Conservation (phyloP, 1,140 invertebrate genomes). For the Tetranychus cinnabarinus region DNA sequence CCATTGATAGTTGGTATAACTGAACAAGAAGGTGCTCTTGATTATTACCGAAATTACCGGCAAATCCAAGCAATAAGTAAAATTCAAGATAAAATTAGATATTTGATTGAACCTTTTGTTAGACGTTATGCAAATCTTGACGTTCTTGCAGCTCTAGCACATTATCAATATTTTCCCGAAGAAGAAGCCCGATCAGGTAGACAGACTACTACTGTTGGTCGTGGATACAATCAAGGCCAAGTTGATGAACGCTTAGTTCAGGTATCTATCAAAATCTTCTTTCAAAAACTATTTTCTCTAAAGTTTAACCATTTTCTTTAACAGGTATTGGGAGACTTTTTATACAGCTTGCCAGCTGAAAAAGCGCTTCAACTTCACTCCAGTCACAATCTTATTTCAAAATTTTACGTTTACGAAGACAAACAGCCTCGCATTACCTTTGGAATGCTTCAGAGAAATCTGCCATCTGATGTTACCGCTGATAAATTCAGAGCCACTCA, state of each 20-base stretch:
- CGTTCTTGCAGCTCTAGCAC: constrained; percentile 4
- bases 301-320: neutral
- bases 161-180: constrained; percentile 8
- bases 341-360: constrained; percentile 3
- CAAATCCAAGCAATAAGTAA: neutral
- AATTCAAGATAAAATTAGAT: constrained; percentile 3
- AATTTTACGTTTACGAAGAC: constrained; percentile 5
- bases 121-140: constrained; percentile 6
- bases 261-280: neutral
- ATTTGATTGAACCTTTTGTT: constrained; percentile 8
- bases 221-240: neutral
- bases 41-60: constrained; percentile 5
- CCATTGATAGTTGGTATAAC: constrained; percentile 20
- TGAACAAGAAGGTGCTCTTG: constrained; percentile 9
- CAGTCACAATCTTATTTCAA: neutral
- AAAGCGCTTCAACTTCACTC: constrained; percentile 2
- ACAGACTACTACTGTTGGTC: neutral
- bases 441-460: constrained; percentile 1
- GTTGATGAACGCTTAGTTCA: neutral
- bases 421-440: constrained; percentile 1
- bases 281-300: no score
- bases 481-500: constrained; percentile 7
- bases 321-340: constrained; percentile 7
- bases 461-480: neutral
- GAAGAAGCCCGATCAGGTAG: neutral